These are phyloP conservation scores for Eupsilia transversa DNA, from an alignment of 2,888 invertebrate genomes.

Conservation along the genomic window DNA sequence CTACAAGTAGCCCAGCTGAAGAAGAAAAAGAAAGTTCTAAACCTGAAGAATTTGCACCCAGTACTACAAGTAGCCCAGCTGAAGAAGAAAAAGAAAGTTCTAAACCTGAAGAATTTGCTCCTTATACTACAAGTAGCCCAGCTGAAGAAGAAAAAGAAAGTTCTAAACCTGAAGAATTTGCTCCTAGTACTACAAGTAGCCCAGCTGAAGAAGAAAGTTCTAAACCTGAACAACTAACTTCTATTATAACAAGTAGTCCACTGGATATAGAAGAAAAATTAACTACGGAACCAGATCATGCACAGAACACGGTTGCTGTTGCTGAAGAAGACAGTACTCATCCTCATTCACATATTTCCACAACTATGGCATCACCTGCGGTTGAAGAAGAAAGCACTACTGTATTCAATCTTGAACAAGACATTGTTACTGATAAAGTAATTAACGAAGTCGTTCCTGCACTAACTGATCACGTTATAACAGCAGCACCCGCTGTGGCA, in stretches of 20 bases:
- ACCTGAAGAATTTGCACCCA: too few relatives aligned
- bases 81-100: conserved; percentile 32
- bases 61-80: conserved; percentile 48
- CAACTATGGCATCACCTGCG: conserved; percentile 8
- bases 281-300: conserved; percentile 65
- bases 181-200: conserved; percentile 47
- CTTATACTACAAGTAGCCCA: conserved; percentile 13
- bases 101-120: not conserved
- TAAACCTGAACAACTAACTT: conserved; percentile 28
- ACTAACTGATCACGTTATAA: conserved; percentile 38
- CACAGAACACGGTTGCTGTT: conserved; percentile 63
- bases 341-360: conserved; percentile 39
- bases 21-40: too few relatives aligned
- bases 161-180: conserved; percentile 27
- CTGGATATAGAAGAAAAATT: conserved; percentile 36
- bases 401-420: conserved; percentile 29
- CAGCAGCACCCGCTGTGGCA: conserved; percentile 26
- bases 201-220: conserved; percentile 60
- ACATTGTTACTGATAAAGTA: conserved; percentile 26
- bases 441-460: conserved; percentile 27
- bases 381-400: conserved; percentile 44
- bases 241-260: conserved; percentile 37
- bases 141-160: conserved; percentile 57
- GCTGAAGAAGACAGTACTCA: conserved; percentile 57
- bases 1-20: not conserved